Evolutionary conservation across 2,113 vertebrate genomes (phyloP), one percentile per base, ranked within the genome.

Genomic region (Ranitomeya imitator): DNA sequence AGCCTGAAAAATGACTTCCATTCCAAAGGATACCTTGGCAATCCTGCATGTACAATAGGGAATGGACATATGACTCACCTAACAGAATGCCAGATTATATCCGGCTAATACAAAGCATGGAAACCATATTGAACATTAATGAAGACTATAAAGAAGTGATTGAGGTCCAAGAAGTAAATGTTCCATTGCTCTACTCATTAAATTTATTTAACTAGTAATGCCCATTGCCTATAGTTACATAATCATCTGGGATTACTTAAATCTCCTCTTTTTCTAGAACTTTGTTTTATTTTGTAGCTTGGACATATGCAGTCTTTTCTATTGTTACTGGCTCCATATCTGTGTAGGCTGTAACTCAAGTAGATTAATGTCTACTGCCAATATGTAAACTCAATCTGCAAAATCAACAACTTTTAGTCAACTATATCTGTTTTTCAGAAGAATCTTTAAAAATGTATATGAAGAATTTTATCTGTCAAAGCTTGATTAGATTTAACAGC

Each of bases 41-140:
- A 31, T 55, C 78, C 52, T 59, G 2, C 21, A 87, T 69, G 59
- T 59, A 55, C 57, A 45, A 23, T 76, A 61, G 85, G 52, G 86
- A 82, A 87, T 65, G 21, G 15, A 12, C 5, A 3, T 13, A 67
- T 87, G 86, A 82, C 65, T 82, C 31, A 45, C 14, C 52, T 37
- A 69, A 65, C 55, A 73, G 31, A 87, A 82, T 82, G 79, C 79
- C 86, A 87, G 11, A 81, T 57, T 71, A 54, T 7, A 54, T 87
- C 18, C 67, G 61, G 61, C 18, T 60, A 51, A 73, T 78, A 51
- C 65, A 73, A 18, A 45, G 16, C 37, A 67, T 87, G 23, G 85
- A 81, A 87, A 71, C 59, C n/a, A 57, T 76, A 37, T 15, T 87
- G 31, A 16, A 55, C 13, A 37, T 26, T 59, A 69, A 37, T 69